These are phyloP conservation scores for Drosophila tsacasi DNA, from an alignment of 1,140 invertebrate species.

Conservation along the genomic window DNA sequence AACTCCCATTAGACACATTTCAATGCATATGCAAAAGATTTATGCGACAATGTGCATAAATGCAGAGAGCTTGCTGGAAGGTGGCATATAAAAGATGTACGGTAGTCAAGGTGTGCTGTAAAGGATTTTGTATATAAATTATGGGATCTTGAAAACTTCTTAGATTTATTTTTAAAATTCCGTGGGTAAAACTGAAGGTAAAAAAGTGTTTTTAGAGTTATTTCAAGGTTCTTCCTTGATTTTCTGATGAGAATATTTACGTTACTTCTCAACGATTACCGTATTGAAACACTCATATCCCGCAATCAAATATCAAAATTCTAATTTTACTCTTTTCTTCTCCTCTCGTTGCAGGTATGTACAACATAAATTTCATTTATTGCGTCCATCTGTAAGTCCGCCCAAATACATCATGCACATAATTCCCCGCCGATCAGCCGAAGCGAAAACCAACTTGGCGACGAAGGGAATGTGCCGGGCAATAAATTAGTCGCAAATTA, in stretches of 20 bases:
- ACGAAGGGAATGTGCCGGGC: slow-evolving; percentile 56
- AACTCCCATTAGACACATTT: slow-evolving; percentile 78
- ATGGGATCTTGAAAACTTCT: not conserved
- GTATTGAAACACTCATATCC: not conserved
- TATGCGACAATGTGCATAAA: slow-evolving; percentile 54
- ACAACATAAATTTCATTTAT: slow-evolving; percentile 66
- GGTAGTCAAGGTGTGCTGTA: not conserved
- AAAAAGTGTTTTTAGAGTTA: no score
- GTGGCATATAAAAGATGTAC: slow-evolving; percentile 4
- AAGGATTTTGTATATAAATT: not conserved
- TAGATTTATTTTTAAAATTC: not conserved
- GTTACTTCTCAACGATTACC: not conserved
- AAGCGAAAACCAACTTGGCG: slow-evolving; percentile 21
- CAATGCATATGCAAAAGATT: slow-evolving; percentile 77
- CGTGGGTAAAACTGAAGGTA: no score
- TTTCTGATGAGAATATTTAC: not conserved
- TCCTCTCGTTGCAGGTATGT: slow-evolving; percentile 72
- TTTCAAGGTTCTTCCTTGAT: not conserved
- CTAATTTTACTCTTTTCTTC: slow-evolving; percentile 35
- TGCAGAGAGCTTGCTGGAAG: slow-evolving; percentile 7
- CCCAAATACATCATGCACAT: slow-evolving; percentile 40
- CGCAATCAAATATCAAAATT: not conserved
- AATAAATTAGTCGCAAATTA: slow-evolving; percentile 82
- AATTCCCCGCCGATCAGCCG: slow-evolving; percentile 47
- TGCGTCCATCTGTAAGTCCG: slow-evolving; percentile 65